Evolutionary conservation across 1,140 invertebrate genomes (phyloP), one percentile per base, ranked within the genome.

Genomic region (Drosophila orosa): DNA sequence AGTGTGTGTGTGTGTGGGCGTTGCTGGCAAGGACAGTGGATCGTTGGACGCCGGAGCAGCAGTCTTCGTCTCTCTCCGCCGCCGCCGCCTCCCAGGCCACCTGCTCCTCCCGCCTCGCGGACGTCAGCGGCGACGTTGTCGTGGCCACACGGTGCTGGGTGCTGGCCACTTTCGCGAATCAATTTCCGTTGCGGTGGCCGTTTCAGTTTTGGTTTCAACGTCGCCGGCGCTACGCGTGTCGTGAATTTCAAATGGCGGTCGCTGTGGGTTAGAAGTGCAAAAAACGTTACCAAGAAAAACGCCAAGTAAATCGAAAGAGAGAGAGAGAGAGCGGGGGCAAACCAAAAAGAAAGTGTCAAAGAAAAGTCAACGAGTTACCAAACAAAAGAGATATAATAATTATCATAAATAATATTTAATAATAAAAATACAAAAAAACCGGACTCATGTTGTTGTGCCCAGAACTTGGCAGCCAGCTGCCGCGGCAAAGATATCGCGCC

Each of bases 161-260:
- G 50, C 60, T 63, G 75, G 80, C 61, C 82, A 86, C 82, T 75
- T 86, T 86, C 65, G 83, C 84, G 85, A 89, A 89, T 89, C 84
- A 89, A 89, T 89, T 89, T 89, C 84, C 85, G 84, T 84, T 89
- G 84, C 85, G 80, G 84, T 89, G 76, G 84, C 85, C 79, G 79
- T 80, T 87, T 87, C 84, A 89, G 84, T 89, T 89, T 89, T 89
- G 77, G 68, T 89, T 89, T 89, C 80, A 89, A 80, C 84, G 84
- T 89, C 69, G 84, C 74, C 54, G 65, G 77, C 84, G 80, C 66
- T 71, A 80, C 80, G 84, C 84, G 84, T 89, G 84, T 89, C 85
- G 84, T 66, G 84, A 89, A 80, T 89, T 82, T 65, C 77, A 56
- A 84, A 89, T 89, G 84, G 84, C 84, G 84, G 73, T 78, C 37